Percentiles rank a stretch among this genome's conserved stretches.
Evolutionary conservation across 2,888 invertebrate species (phyloP).

Genomic region (Dicranocentrus wangi): DNA sequence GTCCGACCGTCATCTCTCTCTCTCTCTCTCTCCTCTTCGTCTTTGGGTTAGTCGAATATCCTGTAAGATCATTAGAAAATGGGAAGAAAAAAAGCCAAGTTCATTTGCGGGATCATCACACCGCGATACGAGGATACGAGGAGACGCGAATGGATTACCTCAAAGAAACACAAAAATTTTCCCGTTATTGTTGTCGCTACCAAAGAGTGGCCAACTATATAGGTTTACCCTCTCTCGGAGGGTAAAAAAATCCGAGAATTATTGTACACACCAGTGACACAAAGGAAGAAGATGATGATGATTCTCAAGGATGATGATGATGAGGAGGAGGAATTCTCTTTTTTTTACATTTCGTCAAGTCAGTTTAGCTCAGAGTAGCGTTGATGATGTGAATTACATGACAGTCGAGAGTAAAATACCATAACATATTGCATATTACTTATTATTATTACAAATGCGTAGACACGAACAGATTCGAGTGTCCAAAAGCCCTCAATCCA

Average conservation of each 20-base stretch:
- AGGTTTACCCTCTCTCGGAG: too few relatives aligned
- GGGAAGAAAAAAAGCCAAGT: slow-evolving; percentile 22
- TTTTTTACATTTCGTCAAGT: not conserved
- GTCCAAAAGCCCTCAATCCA: slow-evolving; percentile 32
- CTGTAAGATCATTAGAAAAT: slow-evolving; percentile 15
- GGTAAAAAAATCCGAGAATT: slow-evolving; percentile 14
- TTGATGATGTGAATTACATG: not conserved
- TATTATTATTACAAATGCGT: too few relatives aligned
- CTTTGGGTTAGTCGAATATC: slow-evolving; percentile 41
- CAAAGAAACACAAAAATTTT: slow-evolving; percentile 11
- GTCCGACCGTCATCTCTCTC: slow-evolving; percentile 1
- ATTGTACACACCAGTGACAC: too few relatives aligned
- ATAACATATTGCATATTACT: not conserved
- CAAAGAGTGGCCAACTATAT: slow-evolving; percentile 1
- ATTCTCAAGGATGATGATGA: slow-evolving; percentile 10
- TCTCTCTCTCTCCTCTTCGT: slow-evolving; percentile 15
- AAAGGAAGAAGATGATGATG: not conserved
- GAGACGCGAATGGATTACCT: slow-evolving; percentile 37
- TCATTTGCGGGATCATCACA: slow-evolving; percentile 50
- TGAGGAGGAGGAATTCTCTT: not conserved
- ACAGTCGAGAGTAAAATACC: slow-evolving; percentile 18
- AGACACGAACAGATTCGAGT: too few relatives aligned
- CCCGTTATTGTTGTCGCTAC: slow-evolving; percentile 44
- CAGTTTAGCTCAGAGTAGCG: not conserved
- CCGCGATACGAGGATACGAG: too few relatives aligned